Base-by-base conservation (phyloP, 2,888 invertebrate genomes). In the Pterostichus madidus region DNA sequence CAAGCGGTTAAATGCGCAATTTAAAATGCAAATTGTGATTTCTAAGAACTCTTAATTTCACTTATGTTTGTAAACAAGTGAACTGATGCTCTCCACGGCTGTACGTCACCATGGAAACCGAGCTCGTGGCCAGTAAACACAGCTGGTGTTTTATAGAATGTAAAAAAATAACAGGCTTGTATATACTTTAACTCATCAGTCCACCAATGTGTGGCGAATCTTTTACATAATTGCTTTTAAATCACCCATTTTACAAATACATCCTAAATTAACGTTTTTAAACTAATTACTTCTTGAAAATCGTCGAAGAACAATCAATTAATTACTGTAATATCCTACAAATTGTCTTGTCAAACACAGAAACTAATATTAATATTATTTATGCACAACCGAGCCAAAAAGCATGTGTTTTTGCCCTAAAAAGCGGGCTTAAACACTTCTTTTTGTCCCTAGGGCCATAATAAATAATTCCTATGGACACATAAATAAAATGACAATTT, bases 11-110 rank as follows among this genome's bases (percentile, higher is more conserved):
- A 75, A 52, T 77, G 56, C 77, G 77, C 56, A 77, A 53, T 64
- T 71, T 79, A 44, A 68, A 49, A 79, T 79, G 79, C 79, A 79
- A 79, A 79, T 79, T 64, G 44, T 64, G 79, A 64, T 79, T 79
- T 79, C 79, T 79, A 44, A 49, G 79, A 79, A 79, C 64, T 79
- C 49, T 79, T 79, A 64, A 79, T 79, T 79, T 79, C 79, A 79
- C 79, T 79, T 79, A 52, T 79, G 79, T 79, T 79, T 79, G 79
- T 79, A 79, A 79, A 79, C 79, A 79, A 79, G 79, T 49, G 46
- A 64, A 79, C 31, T 61, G 78, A 71, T 39, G 68, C 49, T 75
- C 52, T 52, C 24, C 71, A 17, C 71, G 31, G 7, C 35, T 71
- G 11, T 71, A 71, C 44, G 68, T 71, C 68, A 71, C 64, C 46